Conservation (phyloP, 2,797 vertebrate genomes). For the Phalanger gymnotis region DNA sequence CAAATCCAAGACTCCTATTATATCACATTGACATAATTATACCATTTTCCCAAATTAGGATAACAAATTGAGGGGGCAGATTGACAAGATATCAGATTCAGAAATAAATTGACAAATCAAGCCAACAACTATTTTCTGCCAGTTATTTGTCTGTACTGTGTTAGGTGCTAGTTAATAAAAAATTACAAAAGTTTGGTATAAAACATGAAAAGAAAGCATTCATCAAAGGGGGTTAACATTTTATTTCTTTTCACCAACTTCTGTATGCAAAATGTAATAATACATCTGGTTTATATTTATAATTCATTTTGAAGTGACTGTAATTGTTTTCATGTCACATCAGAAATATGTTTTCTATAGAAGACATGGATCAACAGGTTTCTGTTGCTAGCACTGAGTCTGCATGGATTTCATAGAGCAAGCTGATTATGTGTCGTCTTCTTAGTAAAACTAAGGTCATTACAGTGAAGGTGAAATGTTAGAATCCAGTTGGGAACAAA, state of each 20-base stretch:
- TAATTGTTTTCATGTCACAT: constrained; percentile 67
- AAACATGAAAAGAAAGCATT: constrained; percentile 18
- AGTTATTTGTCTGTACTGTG: fast-evolving
- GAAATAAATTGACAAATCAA: not conserved
- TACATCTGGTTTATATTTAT: constrained; percentile 50
- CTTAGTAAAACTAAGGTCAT: constrained; percentile 75
- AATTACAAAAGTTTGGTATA: not conserved
- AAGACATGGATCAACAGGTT: constrained; percentile 63
- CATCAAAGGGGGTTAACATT: not conserved
- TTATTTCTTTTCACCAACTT: constrained; percentile 4
- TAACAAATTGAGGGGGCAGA: not conserved
- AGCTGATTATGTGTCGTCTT: constrained; percentile 69
- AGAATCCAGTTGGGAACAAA: constrained; percentile 66
- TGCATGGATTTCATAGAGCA: constrained; percentile 66
- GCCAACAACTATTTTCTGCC: not conserved
- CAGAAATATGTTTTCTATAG: constrained; percentile 57
- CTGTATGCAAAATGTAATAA: constrained; percentile 15
- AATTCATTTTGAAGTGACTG: constrained; percentile 71
- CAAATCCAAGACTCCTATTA: not conserved
- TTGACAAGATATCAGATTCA: not conserved
- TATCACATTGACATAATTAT: not conserved
- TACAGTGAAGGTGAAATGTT: constrained; percentile 70
- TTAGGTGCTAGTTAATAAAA: not conserved
- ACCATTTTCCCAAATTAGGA: not conserved
- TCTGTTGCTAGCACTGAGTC: constrained; percentile 58